Evolutionary conservation across 1,140 invertebrate species (phyloP).

Genomic region (Glossosoma conforme): DNA sequence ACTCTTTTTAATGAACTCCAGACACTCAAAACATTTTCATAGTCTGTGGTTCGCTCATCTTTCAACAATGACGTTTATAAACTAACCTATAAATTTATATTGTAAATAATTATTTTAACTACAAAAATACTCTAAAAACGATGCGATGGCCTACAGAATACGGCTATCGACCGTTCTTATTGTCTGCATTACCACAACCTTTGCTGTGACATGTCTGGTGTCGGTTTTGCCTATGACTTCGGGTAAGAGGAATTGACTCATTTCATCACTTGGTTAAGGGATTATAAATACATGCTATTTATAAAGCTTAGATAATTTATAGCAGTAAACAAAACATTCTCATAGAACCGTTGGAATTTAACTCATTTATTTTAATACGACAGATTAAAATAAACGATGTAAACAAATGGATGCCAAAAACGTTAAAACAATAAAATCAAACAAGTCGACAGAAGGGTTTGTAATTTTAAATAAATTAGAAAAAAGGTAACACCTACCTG

Average conservation of each 20-base stretch:
- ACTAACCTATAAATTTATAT: too few species aligned
- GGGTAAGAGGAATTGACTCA: slow-evolving; percentile 6
- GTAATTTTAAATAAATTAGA: too few species aligned
- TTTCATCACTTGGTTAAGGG: neutral
- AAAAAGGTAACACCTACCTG: too few species aligned
- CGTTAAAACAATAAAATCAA: too few species aligned
- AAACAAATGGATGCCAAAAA: too few species aligned
- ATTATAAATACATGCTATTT: neutral
- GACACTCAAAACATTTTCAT: too few species aligned
- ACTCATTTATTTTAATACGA: slow-evolving; percentile 4
- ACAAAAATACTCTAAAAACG: too few species aligned
- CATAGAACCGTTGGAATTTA: neutral
- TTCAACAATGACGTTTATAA: too few species aligned
- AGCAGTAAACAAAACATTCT: neutral
- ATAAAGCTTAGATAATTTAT: neutral
- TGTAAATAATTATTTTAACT: neutral
- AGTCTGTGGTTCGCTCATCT: too few species aligned
- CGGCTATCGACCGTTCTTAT: slow-evolving; percentile 20
- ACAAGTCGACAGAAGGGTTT: too few species aligned
- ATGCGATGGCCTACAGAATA: slow-evolving; percentile 21
- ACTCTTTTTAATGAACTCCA: too few species aligned
- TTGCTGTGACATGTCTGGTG: slow-evolving; percentile 25
- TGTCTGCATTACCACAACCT: slow-evolving; percentile 26
- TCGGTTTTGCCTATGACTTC: slow-evolving; percentile 17
- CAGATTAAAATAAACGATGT: too few species aligned